Evolutionary conservation across 2,888 invertebrate species (phyloP).

Genomic region (Ommatoiulus sabulosus): DNA sequence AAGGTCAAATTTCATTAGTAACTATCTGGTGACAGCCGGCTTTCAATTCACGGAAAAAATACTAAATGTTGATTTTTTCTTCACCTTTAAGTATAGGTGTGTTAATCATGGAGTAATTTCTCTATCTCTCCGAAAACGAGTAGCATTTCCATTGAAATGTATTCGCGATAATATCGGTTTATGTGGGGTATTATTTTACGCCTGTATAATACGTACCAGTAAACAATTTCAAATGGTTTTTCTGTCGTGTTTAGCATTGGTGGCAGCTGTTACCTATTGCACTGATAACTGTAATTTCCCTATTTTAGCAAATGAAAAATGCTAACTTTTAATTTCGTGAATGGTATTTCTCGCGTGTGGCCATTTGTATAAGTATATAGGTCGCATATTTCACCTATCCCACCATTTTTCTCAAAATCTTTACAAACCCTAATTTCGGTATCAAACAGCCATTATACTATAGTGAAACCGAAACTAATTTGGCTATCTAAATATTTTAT

Average conservation of each 20-base stretch:
- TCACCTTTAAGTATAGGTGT: conserved; percentile 41
- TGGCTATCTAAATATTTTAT: not conserved
- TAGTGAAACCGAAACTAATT: conserved; percentile 23
- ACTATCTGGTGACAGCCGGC: conserved; percentile 37
- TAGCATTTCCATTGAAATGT: conserved; percentile 21
- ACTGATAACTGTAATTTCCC: conserved; percentile 10
- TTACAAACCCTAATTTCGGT: not conserved
- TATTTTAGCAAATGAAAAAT: conserved; percentile 41
- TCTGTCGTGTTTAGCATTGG: not conserved
- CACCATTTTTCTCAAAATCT: not conserved
- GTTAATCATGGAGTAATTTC: not conserved
- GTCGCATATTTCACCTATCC: not conserved
- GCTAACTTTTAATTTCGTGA: conserved; percentile 5
- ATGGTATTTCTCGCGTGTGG: conserved; percentile 29
- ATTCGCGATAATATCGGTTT: conserved; percentile 7
- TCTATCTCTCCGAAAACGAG: not conserved
- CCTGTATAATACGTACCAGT: not conserved
- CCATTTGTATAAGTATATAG: not conserved
- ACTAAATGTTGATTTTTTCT: not conserved
- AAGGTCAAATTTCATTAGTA: not conserved
- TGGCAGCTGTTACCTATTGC: conserved; percentile 31
- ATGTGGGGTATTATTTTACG: not conserved
- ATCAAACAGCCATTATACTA: not conserved
- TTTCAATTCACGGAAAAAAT: conserved; percentile 29
- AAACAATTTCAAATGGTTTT: not conserved